Conservation (phyloP, 2,113 vertebrate genomes). For the Hippopotamus amphibius region DNA sequence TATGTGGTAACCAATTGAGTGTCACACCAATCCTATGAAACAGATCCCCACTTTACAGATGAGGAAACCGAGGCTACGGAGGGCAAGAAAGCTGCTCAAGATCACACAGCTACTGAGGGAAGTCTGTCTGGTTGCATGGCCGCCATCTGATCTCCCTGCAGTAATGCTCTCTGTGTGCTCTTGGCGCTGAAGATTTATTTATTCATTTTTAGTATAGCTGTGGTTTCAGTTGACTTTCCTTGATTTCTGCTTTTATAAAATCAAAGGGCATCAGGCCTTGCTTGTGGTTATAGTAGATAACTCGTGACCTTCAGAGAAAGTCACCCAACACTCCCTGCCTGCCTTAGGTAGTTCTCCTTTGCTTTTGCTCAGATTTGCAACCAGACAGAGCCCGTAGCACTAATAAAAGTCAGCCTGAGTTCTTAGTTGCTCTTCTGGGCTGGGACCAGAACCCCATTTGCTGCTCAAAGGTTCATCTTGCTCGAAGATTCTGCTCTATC, state of each 20-base stretch:
- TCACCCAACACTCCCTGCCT: background rate
- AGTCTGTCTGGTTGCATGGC: fast-evolving
- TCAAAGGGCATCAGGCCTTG: background rate
- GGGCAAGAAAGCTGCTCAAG: background rate
- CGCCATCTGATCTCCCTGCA: fast-evolving
- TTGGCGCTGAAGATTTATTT: background rate
- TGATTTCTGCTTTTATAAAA: background rate
- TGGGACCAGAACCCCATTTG: background rate
- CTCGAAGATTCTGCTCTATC: background rate
- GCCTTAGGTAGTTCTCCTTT: background rate
- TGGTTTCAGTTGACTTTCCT: background rate
- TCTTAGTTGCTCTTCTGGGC: background rate
- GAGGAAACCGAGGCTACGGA: background rate
- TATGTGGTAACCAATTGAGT: fast-evolving
- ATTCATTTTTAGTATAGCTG: background rate
- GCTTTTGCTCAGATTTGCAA: background rate
- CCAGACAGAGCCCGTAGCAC: background rate
- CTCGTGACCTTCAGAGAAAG: background rate
- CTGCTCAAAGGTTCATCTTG: background rate
- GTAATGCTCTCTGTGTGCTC: background rate
- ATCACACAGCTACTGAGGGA: background rate
- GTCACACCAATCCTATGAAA: background rate
- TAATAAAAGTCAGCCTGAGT: background rate
- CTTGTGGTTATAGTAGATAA: background rate
- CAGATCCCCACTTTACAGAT: background rate